Percentiles rank a stretch among this genome's conserved stretches.
Evolutionary conservation across 1,140 invertebrate genomes (phyloP).

Genomic region (Leptonema lineaticorne): DNA sequence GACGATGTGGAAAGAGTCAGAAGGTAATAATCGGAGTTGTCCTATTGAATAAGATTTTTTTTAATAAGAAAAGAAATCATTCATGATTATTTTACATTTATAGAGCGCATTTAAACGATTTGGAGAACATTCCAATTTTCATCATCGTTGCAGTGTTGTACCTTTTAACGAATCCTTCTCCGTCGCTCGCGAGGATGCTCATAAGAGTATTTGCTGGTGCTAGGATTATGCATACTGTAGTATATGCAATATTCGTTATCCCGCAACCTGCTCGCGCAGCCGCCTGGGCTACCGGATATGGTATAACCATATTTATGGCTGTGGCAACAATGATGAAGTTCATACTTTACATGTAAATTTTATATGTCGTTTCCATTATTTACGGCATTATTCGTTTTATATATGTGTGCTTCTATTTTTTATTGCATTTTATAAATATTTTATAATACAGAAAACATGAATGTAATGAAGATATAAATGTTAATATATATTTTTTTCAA

Average conservation of each 20-base stretch:
- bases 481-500: too few relatives aligned
- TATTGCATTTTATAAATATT: too few relatives aligned
- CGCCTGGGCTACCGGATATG: constrained; percentile 48
- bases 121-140: constrained; percentile 74
- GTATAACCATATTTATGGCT: constrained; percentile 54
- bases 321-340: constrained; percentile 43
- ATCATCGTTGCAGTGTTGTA: constrained; percentile 64
- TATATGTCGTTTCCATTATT: too few relatives aligned
- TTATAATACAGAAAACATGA: too few relatives aligned
- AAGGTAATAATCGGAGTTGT: too few relatives aligned
- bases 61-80: too few relatives aligned
- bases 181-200: constrained; percentile 51
- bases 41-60: too few relatives aligned
- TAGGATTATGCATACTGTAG: constrained; percentile 60
- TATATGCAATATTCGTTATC: constrained; percentile 56
- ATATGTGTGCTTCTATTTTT: too few relatives aligned
- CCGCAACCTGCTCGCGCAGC: constrained; percentile 60
- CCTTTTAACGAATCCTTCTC: constrained; percentile 60
- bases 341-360: constrained; percentile 14
- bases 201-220: constrained; percentile 59
- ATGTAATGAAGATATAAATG: too few relatives aligned
- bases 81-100: constrained; percentile 40
- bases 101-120: constrained; percentile 72
- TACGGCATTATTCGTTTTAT: too few relatives aligned
- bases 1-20: constrained; percentile 58